Percentiles rank a stretch among this genome's conserved stretches.
These are phyloP conservation scores for Axis porcinus DNA, from an alignment of 2,113 vertebrate genomes.

Conservation along the genomic window DNA sequence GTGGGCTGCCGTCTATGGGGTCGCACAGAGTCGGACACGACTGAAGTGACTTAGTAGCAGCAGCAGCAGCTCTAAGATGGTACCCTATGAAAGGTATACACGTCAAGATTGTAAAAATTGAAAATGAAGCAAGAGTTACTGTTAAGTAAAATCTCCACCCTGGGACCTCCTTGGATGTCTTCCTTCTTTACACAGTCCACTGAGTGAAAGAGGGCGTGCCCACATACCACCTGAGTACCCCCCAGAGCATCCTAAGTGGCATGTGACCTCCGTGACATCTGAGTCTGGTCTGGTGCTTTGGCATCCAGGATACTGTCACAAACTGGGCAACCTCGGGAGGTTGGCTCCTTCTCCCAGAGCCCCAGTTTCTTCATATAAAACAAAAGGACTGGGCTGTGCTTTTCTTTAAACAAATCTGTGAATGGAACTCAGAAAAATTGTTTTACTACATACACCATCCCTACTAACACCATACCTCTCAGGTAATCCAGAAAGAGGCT, in stretches of 20 bases:
- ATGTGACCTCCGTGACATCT: background rate
- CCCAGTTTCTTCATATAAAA: background rate
- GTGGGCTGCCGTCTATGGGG: too few species aligned
- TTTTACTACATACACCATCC: background rate
- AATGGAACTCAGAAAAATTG: background rate
- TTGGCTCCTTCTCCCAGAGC: background rate
- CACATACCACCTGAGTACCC: background rate
- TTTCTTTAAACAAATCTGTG: background rate
- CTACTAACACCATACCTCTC: background rate
- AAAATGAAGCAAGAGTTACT: background rate
- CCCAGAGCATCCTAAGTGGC: background rate
- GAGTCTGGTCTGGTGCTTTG: background rate
- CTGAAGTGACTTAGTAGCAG: too few species aligned
- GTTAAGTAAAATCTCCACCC: background rate
- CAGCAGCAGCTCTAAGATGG: background rate
- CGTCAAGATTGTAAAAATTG: background rate
- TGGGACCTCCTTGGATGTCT: background rate
- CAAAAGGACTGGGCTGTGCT: background rate
- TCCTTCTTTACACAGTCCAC: background rate
- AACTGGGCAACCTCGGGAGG: background rate
- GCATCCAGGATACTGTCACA: background rate
- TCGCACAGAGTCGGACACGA: too few species aligned
- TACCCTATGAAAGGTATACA: background rate
- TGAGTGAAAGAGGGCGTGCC: background rate
- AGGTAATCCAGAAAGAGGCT: background rate